A percentile compares a stretch with the other conserved stretches of the same genome.
phyloP scores from a whole-genome alignment of 2,888 invertebrate species.

The Dorcus parallelipipedus region DNA sequence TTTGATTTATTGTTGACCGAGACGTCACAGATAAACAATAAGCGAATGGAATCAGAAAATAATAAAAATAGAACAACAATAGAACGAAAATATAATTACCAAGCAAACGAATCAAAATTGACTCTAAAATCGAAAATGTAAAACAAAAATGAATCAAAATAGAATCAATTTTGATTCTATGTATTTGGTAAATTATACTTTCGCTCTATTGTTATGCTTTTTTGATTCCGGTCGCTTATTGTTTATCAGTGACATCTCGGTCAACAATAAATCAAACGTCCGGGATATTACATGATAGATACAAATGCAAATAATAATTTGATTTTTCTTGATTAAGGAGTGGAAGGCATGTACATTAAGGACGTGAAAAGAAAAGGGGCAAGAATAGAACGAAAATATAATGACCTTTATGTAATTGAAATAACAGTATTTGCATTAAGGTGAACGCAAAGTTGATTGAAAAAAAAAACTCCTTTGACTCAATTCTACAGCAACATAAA shows the following conservation, averaged over 20 bases:
- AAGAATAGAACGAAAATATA: not conserved
- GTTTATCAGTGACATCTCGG: constrained; percentile 25
- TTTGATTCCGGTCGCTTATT: constrained; percentile 15
- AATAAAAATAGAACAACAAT: not conserved
- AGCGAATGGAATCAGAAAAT: constrained; percentile 8
- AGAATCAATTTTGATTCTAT: not conserved
- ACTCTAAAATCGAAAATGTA: not conserved
- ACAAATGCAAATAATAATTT: constrained; percentile 25
- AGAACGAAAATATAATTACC: not conserved
- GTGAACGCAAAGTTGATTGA: not conserved
- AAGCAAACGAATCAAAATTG: not conserved
- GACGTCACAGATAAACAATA: constrained; percentile 25
- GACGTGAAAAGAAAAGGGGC: not conserved
- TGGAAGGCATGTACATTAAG: not conserved
- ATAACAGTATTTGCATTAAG: not conserved
- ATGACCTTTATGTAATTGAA: not conserved
- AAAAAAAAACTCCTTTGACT: too few species aligned
- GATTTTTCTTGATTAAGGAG: not conserved
- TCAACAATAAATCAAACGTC: constrained; percentile 29
- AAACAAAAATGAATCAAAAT: not conserved
- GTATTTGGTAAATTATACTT: not conserved
- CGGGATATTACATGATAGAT: constrained; percentile 26
- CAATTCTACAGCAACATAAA: too few species aligned
- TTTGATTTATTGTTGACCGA: constrained; percentile 31
- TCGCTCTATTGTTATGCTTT: not conserved